Percentiles rank a stretch among this genome's conserved stretches.
Conservation (phyloP, 2,888 invertebrate genomes). For the Meliscaeva auricollis region DNA sequence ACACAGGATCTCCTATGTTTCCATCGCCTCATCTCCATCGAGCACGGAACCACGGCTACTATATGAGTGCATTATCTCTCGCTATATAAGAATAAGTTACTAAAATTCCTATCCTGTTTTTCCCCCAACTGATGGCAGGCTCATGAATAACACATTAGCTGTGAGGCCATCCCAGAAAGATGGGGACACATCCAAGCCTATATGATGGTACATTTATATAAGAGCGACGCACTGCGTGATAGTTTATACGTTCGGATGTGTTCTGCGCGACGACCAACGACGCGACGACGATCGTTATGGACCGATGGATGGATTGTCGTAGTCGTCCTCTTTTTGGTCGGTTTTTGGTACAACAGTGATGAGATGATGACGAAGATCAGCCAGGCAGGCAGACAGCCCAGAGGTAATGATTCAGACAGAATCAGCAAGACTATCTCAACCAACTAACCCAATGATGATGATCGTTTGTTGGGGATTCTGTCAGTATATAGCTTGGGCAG, state of each 20-base stretch:
- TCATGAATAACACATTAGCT: constrained; percentile 76
- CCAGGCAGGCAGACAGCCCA: constrained; percentile 75
- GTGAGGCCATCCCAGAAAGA: constrained; percentile 47
- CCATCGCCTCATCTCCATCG: too few relatives aligned
- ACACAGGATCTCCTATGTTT: constrained; percentile 67
- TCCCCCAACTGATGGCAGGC: constrained; percentile 54
- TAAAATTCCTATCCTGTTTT: constrained; percentile 76
- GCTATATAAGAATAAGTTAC: constrained; percentile 76
- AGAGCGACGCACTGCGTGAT: constrained; percentile 73
- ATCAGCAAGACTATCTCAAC: constrained; percentile 70
- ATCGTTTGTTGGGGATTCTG: constrained; percentile 69
- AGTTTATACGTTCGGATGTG: constrained; percentile 72
- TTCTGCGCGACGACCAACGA: constrained; percentile 27
- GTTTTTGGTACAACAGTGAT: constrained; percentile 51
- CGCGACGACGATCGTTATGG: constrained; percentile 70
- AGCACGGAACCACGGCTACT: constrained; percentile 54
- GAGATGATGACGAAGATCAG: constrained; percentile 76
- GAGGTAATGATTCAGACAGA: constrained; percentile 75
- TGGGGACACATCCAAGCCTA: constrained; percentile 39
- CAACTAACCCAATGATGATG: constrained; percentile 71
- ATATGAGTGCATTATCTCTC: constrained; percentile 73
- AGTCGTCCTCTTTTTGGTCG: constrained; percentile 33
- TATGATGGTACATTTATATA: constrained; percentile 33
- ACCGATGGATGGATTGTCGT: constrained; percentile 70
- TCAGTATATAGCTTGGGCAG: constrained; percentile 58